Evolutionary conservation across 1,140 invertebrate species (phyloP).

Genomic region (Pseudomyrmex flavicornis): DNA sequence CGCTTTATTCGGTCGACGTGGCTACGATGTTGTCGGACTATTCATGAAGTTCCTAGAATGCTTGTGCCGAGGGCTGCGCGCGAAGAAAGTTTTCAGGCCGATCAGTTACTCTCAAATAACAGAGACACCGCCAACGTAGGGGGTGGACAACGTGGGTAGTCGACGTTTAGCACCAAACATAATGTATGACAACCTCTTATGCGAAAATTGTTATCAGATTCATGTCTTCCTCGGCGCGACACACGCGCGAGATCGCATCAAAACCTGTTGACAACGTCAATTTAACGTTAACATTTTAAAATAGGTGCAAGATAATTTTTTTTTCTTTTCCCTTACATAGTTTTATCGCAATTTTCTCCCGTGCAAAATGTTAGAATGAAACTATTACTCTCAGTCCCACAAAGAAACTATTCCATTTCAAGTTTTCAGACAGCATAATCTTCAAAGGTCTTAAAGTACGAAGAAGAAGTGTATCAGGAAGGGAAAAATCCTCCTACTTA

Average conservation of each 20-base stretch:
- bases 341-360: not conserved
- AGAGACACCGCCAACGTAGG: not conserved
- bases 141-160: not conserved
- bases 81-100: conserved; percentile 39
- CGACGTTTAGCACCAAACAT: conserved; percentile 5
- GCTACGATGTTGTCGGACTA: conserved; percentile 34
- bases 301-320: not conserved
- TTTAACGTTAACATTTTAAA: not conserved
- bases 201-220: conserved; percentile 2
- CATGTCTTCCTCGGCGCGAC: not conserved
- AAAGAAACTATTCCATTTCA: not conserved
- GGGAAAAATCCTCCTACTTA: conserved; percentile 24
- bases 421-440: conserved; percentile 2
- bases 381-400: conserved; percentile 14
- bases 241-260: not conserved
- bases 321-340: not conserved
- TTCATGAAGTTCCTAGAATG: conserved; percentile 44
- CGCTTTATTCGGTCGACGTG: conserved; percentile 16
- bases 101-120: conserved; percentile 44
- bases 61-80: not conserved
- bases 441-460: conserved; percentile 7
- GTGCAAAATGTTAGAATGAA: not conserved
- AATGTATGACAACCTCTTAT: not conserved
- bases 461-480: not conserved
- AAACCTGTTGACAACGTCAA: not conserved